Evolutionary conservation across 2,113 vertebrate genomes (phyloP).

Genomic region (Odobenus rosmarus): DNA sequence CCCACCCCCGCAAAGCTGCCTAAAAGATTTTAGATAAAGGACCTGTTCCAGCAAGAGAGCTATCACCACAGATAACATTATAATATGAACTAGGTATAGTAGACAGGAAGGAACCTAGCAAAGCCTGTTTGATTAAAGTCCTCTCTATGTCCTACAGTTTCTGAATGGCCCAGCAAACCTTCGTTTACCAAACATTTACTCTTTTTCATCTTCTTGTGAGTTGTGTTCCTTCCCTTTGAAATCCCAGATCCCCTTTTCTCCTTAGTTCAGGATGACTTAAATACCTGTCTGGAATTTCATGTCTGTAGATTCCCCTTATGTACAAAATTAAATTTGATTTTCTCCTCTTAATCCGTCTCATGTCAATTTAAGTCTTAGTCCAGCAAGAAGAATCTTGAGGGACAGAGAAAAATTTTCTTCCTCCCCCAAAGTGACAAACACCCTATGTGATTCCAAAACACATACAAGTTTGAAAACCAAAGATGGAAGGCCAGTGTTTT

Average conservation of each 20-base stretch:
- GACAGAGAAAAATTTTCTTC: background rate
- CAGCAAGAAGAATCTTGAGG: background rate
- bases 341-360: background rate
- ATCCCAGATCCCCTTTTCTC: background rate
- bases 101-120: background rate
- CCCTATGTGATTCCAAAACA: background rate
- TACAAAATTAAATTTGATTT: background rate
- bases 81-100: background rate
- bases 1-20: background rate
- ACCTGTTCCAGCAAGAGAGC: background rate
- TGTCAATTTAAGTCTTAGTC: background rate
- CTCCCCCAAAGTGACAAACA: background rate
- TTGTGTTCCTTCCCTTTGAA: background rate
- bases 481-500: background rate
- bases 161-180: background rate
- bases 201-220: background rate
- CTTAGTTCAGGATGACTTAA: background rate
- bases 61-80: background rate
- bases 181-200: background rate
- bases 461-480: slow-evolving; percentile 45
- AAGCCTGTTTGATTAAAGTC: background rate
- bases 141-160: background rate
- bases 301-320: background rate
- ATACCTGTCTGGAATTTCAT: background rate
- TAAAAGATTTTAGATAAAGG: background rate